Base-by-base conservation (phyloP, 2,113 vertebrate genomes). In the Alouatta palliata region DNA sequence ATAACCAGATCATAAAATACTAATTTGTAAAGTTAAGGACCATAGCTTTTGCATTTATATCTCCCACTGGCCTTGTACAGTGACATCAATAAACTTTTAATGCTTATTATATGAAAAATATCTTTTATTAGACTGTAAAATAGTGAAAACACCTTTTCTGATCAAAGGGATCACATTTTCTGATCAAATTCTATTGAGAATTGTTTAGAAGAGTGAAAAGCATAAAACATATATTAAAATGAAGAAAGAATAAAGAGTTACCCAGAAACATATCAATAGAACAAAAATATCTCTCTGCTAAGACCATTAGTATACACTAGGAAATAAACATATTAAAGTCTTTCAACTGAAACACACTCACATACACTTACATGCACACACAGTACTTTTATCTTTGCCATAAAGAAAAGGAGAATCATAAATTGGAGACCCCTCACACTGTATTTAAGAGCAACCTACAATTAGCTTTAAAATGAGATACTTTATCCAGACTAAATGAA, bases 371-470 rank as follows among this genome's bases (percentile, higher is more conserved):
- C n/a, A 79, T 14, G 45, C 25, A 54, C 25, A 66, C 16, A 52
- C 45, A 68, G 61, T 64, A 96, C 96, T 97, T 97, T 97, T 96
- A 89, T 93, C 86, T 95, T 97, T 93, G 64, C n/a, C 93, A 94
- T 92, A 96, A 97, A 96, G 37, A 95, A 93, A 91, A 95, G 80
- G 58, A 95, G 87, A 94, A 92, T 96, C 82, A 91, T 95, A 90
- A 97, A 96, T 73, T 94, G 94, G 87, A 94, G 90, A 94, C 64
- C 80, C 86, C 40, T 96, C 91, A 90, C 91, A 92, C 95, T 96
- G 66, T 96, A 91, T 91, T 98, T 97, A 97, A 95, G 95, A 91
- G 88, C 40, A 98, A 95, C 93, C 94, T 97, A 87, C 95, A 97
- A 97, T 97, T 97, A 97, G 75, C 95, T 96, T 91, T 92, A 94